These are phyloP conservation scores for Poeciliopsis prolifica DNA, from an alignment of 2,113 vertebrate genomes.

Conservation along the genomic window DNA sequence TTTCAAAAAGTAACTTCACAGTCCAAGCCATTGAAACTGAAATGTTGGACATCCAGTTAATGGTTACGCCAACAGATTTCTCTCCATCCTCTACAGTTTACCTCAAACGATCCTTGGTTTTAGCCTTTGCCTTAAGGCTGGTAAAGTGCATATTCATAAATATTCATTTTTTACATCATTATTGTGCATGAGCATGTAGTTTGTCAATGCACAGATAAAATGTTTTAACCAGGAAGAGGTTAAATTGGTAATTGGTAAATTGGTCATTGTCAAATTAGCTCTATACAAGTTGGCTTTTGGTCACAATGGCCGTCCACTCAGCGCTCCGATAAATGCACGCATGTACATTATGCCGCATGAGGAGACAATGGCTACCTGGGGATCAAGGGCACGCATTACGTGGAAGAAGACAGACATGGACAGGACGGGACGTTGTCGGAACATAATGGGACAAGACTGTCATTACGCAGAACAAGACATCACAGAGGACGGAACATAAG, in stretches of 20 bases:
- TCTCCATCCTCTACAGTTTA: too few relatives aligned
- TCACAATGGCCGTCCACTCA: conserved; percentile 25
- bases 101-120: too few relatives aligned
- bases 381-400: conserved; percentile 67
- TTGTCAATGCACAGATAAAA: not conserved
- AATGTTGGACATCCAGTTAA: too few relatives aligned
- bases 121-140: too few relatives aligned
- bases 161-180: not conserved
- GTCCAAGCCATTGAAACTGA: too few relatives aligned
- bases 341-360: conserved; percentile 42
- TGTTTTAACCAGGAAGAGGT: not conserved
- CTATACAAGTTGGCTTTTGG: not conserved
- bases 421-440: conserved; percentile 43
- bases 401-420: conserved; percentile 51
- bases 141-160: not conserved
- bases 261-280: too few relatives aligned
- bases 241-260: too few relatives aligned
- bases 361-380: conserved; percentile 48
- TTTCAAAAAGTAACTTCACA: too few relatives aligned
- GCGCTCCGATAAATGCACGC: conserved; percentile 31
- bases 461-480: conserved; percentile 68
- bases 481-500: conserved; percentile 62
- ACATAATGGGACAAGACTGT: conserved; percentile 60
- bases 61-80: too few relatives aligned
- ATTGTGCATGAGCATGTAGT: not conserved